Conservation (phyloP, 1,140 invertebrate species). For the Trichonephila clavipes region DNA sequence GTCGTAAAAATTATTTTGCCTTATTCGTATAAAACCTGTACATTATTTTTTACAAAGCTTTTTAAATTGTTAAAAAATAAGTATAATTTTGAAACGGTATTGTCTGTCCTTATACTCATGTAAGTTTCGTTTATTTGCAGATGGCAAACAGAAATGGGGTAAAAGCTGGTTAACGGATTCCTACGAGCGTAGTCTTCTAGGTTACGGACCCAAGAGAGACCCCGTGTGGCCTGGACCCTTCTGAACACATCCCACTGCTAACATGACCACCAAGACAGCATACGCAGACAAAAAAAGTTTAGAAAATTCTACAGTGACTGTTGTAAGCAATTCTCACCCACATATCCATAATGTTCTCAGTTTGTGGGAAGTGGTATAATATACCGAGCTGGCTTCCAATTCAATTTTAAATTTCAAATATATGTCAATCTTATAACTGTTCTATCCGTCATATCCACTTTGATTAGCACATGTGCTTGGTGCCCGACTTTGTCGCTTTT, state of each 20-base stretch:
- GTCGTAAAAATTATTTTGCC: no score
- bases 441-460: slow-evolving; percentile 35
- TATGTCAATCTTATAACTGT: slow-evolving; percentile 37
- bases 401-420: slow-evolving; percentile 64
- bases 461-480: neutral
- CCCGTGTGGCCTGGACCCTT: slow-evolving; percentile 64
- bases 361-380: slow-evolving; percentile 69
- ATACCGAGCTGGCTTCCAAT: slow-evolving; percentile 58
- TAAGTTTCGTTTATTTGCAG: slow-evolving; percentile 9
- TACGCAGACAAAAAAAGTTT: slow-evolving; percentile 20
- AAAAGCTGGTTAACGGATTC: slow-evolving; percentile 48
- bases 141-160: slow-evolving; percentile 70
- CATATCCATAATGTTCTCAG: slow-evolving; percentile 64
- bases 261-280: slow-evolving; percentile 19
- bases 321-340: slow-evolving; percentile 65
- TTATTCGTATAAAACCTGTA: no score
- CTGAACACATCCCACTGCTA: slow-evolving; percentile 29
- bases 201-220: slow-evolving; percentile 55
- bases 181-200: slow-evolving; percentile 50
- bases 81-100: no score
- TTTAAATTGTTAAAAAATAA: no score
- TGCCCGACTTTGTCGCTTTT: neutral
- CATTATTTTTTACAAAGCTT: no score
- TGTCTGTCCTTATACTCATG: no score
- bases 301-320: slow-evolving; percentile 65